Percentiles rank a stretch among this genome's conserved stretches.
These are phyloP conservation scores for Philonicus albiceps DNA, from an alignment of 2,888 invertebrate species.

Conservation along the genomic window DNA sequence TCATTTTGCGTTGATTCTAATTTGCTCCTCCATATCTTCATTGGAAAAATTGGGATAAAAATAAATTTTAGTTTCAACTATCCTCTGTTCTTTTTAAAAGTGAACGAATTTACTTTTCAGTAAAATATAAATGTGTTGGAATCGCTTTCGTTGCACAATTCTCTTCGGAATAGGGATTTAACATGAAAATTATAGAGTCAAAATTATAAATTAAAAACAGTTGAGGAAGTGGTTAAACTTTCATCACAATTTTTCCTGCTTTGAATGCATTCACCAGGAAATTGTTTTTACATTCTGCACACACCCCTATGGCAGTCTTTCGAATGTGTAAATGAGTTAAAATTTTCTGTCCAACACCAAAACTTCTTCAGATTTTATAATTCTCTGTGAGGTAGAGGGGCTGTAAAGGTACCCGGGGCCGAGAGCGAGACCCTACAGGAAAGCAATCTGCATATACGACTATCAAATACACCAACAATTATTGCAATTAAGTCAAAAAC, in stretches of 20 bases:
- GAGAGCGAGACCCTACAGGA: neutral
- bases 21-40: too few species aligned
- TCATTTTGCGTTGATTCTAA: too few species aligned
- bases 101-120: neutral
- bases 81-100: too few species aligned
- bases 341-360: neutral
- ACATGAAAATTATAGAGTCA: neutral
- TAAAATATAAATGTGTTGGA: neutral
- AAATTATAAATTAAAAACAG: neutral
- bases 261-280: neutral
- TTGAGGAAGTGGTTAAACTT: neutral
- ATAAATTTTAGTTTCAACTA: too few species aligned
- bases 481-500: slow-evolving; percentile 26
- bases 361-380: neutral
- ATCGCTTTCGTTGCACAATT: neutral
- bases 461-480: slow-evolving; percentile 8
- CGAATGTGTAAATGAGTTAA: neutral
- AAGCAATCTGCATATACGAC: neutral
- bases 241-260: neutral
- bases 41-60: too few species aligned
- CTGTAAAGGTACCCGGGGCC: neutral
- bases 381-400: neutral
- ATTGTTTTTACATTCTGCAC: neutral
- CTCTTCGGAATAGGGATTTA: neutral
- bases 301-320: neutral